These are phyloP conservation scores for Ecdyonurus torrentis DNA, from an alignment of 2,888 invertebrate species.

Conservation along the genomic window DNA sequence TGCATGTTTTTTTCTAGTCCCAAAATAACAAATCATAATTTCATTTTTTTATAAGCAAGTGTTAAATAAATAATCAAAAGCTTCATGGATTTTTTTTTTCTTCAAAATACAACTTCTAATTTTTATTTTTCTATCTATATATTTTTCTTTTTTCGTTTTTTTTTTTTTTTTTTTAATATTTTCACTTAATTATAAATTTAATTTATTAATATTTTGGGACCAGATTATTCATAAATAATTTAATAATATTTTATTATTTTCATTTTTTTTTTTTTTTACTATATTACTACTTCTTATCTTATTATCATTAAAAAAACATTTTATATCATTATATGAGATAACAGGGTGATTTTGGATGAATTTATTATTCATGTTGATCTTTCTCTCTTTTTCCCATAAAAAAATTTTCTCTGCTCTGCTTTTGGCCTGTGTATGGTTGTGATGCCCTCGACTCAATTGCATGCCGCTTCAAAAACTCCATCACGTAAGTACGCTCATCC, in stretches of 20 bases:
- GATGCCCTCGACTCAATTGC: constrained; percentile 56
- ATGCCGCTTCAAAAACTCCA: constrained; percentile 56
- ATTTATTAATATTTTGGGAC: constrained; percentile 8
- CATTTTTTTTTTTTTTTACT: constrained; percentile 12
- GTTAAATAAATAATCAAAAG: neutral
- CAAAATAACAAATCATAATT: neutral
- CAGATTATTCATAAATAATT: constrained; percentile 8
- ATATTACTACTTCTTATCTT: too few relatives aligned
- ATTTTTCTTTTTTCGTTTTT: neutral
- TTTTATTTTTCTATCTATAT: neutral
- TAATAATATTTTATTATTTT: constrained; percentile 25
- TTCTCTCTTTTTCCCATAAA: constrained; percentile 53
- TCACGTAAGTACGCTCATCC: constrained; percentile 51
- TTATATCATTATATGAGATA: neutral
- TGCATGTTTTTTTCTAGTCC: neutral
- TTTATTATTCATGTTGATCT: constrained; percentile 22
- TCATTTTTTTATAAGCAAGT: neutral
- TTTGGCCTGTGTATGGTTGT: constrained; percentile 57
- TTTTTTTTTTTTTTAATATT: neutral
- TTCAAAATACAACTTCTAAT: neutral
- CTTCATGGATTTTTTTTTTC: neutral
- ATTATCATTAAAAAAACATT: too few relatives aligned
- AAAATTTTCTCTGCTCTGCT: constrained; percentile 70
- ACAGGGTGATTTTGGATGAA: constrained; percentile 10
- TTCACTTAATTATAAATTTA: constrained; percentile 7